Base-by-base conservation (phyloP, 2,888 invertebrate genomes). In the Caenorhabditis macrosperma region DNA sequence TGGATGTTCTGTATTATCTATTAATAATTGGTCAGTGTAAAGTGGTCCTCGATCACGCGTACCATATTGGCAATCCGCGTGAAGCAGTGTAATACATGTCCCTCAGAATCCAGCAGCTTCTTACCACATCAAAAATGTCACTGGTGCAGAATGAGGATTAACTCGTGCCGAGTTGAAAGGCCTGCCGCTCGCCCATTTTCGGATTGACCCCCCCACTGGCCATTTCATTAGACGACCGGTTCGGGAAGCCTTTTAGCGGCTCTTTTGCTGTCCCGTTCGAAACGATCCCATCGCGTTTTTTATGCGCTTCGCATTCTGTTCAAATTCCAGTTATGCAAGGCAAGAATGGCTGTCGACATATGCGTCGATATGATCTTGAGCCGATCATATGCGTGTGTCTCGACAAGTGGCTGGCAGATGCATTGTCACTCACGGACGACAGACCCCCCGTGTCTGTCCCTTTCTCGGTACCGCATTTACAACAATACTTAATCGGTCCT, bases 391-490 rank as follows among this genome's bases (percentile, higher is more conserved):
- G 33, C 46, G 35, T 57, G 20, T 44, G 54, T 78, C 78, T 78
- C 78, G 78, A 78, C 78, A 78, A 78, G 78, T 78, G 78, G 67
- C 67, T 78, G 72, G 63, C 78, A 72, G 78, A 78, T 78, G 78
- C 38, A 78, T 78, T 78, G 78, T 72, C 78, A 78, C 72, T 78
- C 78, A 72, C 35, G 41, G 41, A 28, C n/a, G 52, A 46, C 38
- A 20, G 6, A 6, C 50, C 64, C 64, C 52, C 22, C 30, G 6
- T 38, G 35, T 20, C 33, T 15, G 38, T 50, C 26, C 24, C 41
- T 41, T 38, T 17, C 55, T 30, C 72, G 55, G 48, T 72, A 63
- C 72, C 72, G 63, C 71, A 71, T 61, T 63, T 63, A 63, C 72
- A 46, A 72, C 72, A 72, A 72, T 61, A 61, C 71, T 71, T 54